Conservation (phyloP, 2,113 vertebrate species). For the Mixornis gularis region DNA sequence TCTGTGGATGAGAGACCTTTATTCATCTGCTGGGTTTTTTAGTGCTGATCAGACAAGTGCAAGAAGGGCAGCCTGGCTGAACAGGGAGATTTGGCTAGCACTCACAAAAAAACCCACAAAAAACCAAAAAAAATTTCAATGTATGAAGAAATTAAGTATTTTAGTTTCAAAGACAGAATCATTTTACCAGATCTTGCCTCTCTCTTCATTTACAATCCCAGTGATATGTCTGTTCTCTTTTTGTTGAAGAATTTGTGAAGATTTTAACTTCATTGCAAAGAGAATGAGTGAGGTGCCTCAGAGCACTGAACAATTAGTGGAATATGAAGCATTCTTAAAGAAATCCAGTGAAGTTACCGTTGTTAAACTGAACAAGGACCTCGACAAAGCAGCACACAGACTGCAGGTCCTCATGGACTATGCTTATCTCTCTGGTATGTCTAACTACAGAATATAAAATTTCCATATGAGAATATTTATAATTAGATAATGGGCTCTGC, state of each 20-base stretch:
- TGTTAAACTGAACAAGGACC: slow-evolving; percentile 73
- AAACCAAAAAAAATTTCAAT: background rate
- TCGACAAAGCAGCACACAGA: slow-evolving; percentile 70
- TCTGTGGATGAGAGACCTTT: background rate
- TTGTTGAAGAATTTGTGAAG: slow-evolving; percentile 78
- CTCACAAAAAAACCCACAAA: background rate
- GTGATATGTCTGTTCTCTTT: background rate
- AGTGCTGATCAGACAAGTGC: background rate
- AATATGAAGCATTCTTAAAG: slow-evolving; percentile 73
- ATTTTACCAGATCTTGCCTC: background rate
- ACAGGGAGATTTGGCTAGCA: background rate
- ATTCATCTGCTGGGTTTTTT: background rate
- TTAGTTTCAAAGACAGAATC: background rate
- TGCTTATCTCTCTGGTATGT: slow-evolving; percentile 78
- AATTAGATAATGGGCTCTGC: background rate
- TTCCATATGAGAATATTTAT: background rate
- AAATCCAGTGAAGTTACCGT: slow-evolving; percentile 79
- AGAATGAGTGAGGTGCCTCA: slow-evolving; percentile 73
- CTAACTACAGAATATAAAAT: background rate
- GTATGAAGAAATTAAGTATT: background rate
- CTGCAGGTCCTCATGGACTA: slow-evolving; percentile 83
- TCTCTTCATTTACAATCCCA: background rate
- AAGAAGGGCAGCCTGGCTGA: background rate
- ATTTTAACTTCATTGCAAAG: slow-evolving; percentile 76
- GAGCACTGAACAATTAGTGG: slow-evolving; percentile 80